Percentiles rank a stretch among this genome's conserved stretches.
Conservation (phyloP, 1,140 invertebrate genomes). For the Antheraea mylitta region DNA sequence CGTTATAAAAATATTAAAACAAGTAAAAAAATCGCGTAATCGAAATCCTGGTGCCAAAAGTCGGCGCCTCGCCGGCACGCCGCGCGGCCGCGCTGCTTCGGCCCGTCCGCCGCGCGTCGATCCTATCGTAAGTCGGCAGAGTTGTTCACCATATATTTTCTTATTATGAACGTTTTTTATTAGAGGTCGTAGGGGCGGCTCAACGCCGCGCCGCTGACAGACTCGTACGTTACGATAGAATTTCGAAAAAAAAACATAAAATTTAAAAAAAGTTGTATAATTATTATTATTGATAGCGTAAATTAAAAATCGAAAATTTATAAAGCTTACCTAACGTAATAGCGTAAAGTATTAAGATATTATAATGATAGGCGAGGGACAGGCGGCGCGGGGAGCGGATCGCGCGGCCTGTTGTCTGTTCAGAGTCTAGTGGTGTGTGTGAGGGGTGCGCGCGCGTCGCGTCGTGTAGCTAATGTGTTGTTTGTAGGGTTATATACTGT, state of each 20-base stretch:
- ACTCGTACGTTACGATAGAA: conserved; percentile 76
- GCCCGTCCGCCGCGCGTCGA: conserved; percentile 74
- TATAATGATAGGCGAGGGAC: conserved; percentile 63
- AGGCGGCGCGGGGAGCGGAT: conserved; percentile 55
- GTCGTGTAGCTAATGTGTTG: conserved; percentile 24
- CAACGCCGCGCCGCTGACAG: conserved; percentile 66
- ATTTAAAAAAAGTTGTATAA: conserved; percentile 79
- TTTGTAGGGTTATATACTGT: conserved; percentile 7
- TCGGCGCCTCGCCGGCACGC: conserved; percentile 74
- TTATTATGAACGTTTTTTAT: conserved; percentile 79
- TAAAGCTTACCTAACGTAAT: conserved; percentile 78
- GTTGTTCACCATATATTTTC: conserved; percentile 78
- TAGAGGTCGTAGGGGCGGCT: conserved; percentile 56
- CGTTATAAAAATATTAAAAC: conserved; percentile 76
- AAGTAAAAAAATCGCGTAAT: conserved; percentile 69
- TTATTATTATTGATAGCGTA: conserved; percentile 78
- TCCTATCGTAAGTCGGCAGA: conserved; percentile 76
- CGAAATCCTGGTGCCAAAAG: conserved; percentile 78
- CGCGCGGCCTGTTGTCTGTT: conserved; percentile 41
- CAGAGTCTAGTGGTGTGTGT: conserved; percentile 27
- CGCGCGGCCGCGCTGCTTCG: conserved; percentile 73
- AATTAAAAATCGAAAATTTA: conserved; percentile 78
- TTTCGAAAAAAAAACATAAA: conserved; percentile 76
- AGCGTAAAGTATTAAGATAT: conserved; percentile 78
- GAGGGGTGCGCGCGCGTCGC: conserved; percentile 1